Evolutionary conservation across 2,797 vertebrate genomes (phyloP), one percentile per base, ranked within the genome.

Genomic region (Psittacula echo): DNA sequence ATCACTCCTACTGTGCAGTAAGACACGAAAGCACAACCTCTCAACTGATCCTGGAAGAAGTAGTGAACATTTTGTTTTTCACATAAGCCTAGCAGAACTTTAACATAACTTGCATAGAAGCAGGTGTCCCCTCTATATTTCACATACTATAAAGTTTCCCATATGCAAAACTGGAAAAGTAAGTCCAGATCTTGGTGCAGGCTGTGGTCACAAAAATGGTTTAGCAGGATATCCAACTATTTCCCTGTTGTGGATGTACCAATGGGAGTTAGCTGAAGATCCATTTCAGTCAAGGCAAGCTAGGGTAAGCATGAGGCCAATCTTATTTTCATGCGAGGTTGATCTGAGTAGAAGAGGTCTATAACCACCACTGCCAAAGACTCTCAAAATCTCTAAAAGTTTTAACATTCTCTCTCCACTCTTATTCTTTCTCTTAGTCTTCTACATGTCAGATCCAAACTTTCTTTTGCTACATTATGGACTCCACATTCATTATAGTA

Each of bases 21-120:
- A 26, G 47, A 90, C 58, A 73, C 0, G 0, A 87, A 93, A 91
- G 47, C 23, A 75, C 51, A 58, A 20, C 20, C 67, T 90, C 64
- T 86, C 2, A 2, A 74, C 32, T 23, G 30, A n/a, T 77, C 32
- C 79, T 65, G 47, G 64, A 67, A 32, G 51, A 75, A 94, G 72
- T 13, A 86, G 42, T 47, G 51, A 94, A 93, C 24, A 41, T 70
- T 89, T 90, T 90, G 83, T 62, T 93, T 88, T 91, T 72, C 34
- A 72, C 41, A 16, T 70, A 66, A 95, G 19, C 39, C 18, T 34
- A 61, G 53, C 27, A 93, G 79, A 90, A 91, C 42, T 77, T 71
- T 37, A 83, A 86, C 1, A 2, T 61, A 61, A 82, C 61, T 94
- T 75, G 65, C 29, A 65, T 2, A 8, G 34, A 89, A 95, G 50